Conservation (phyloP, 2,113 vertebrate species). For the Limanda limanda region DNA sequence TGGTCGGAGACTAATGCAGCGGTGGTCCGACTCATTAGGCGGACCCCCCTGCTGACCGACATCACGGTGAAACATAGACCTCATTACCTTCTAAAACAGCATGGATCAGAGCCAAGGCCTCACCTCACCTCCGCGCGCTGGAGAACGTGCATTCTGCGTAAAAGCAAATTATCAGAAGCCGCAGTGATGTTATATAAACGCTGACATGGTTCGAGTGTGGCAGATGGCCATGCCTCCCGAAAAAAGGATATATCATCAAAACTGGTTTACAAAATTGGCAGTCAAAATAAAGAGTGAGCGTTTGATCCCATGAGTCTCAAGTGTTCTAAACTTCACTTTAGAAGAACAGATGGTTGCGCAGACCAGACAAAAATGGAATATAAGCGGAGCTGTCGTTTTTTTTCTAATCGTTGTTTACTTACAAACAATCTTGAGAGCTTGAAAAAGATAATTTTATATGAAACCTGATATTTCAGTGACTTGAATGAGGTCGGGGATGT, state of each 20-base stretch:
- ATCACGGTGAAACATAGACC: constrained; percentile 64
- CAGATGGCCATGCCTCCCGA: constrained; percentile 48
- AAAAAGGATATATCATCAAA: constrained; percentile 27
- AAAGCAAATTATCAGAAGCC: constrained; percentile 29
- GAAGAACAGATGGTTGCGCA: constrained; percentile 56
- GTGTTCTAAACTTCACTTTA: constrained; percentile 49
- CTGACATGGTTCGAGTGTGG: constrained; percentile 30
- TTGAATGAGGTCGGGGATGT: not conserved
- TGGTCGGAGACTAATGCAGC: constrained; percentile 39
- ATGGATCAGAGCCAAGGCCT: constrained; percentile 59
- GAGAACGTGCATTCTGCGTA: constrained; percentile 40
- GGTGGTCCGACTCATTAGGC: constrained; percentile 63
- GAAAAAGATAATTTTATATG: not conserved
- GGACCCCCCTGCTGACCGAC: constrained; percentile 46
- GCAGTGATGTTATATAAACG: constrained; percentile 18
- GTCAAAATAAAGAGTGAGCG: constrained; percentile 24
- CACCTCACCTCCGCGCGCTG: constrained; percentile 26
- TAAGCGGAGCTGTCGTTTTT: not conserved
- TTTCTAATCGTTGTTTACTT: constrained; percentile 12
- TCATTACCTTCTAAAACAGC: constrained; percentile 63
- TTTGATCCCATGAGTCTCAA: constrained; percentile 47
- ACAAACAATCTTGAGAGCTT: not conserved
- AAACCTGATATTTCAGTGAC: not conserved
- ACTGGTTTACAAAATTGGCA: constrained; percentile 39
- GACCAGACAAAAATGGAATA: constrained; percentile 14